A percentile compares a stretch with the other conserved stretches of the same genome.
Conservation (phyloP, 1,140 invertebrate genomes). For the Pseudomyrmex flavicornis region DNA sequence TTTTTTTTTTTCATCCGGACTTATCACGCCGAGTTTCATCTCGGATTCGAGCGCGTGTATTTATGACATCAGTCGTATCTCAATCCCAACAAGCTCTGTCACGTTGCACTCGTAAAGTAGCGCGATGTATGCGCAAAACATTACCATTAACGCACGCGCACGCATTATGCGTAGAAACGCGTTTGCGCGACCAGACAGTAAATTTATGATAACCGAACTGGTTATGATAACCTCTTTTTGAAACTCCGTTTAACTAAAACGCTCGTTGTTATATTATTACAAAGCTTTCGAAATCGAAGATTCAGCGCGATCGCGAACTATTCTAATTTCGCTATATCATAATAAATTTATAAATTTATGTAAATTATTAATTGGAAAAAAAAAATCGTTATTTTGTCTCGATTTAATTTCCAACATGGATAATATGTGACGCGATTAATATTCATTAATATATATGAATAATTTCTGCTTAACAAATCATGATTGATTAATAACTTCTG, state of each 20-base stretch:
- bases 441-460: neutral
- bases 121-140: slow-evolving; percentile 39
- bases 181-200: neutral
- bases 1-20: slow-evolving; percentile 14
- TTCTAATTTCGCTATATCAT: neutral
- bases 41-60: slow-evolving; percentile 27
- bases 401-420: slow-evolving; percentile 7
- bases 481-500: neutral
- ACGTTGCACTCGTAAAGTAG: slow-evolving; percentile 30
- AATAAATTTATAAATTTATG: neutral
- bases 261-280: slow-evolving; percentile 16
- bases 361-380: slow-evolving; percentile 19
- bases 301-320: neutral
- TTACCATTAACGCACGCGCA: neutral
- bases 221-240: slow-evolving; percentile 13
- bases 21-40: neutral
- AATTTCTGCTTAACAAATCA: slow-evolving; percentile 1
- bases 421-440: neutral
- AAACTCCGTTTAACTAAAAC: neutral
- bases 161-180: slow-evolving; percentile 22
- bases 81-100: slow-evolving; percentile 30
- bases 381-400: neutral
- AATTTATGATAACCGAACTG: slow-evolving; percentile 30
- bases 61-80: slow-evolving; percentile 52
- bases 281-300: neutral